phyloP scores from a whole-genome alignment of 2,888 invertebrate species.

The Tinea pellionella region DNA sequence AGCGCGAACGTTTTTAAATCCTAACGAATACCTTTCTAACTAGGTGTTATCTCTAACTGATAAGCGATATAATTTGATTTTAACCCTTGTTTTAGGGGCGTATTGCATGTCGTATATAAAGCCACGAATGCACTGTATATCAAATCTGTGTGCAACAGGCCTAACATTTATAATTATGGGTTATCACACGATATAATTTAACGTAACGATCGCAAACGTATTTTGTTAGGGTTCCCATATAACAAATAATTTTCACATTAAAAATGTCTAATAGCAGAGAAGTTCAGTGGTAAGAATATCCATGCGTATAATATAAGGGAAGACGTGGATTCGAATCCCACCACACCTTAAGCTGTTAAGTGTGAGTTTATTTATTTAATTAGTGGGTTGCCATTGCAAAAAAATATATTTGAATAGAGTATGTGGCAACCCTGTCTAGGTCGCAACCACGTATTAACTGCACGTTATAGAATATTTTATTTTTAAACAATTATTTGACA shows the following conservation, averaged over 20 bases:
- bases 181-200: background rate
- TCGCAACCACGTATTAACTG: background rate
- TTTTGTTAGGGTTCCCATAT: too few species aligned
- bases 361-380: too few species aligned
- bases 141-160: constrained; percentile 2
- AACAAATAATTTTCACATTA: too few species aligned
- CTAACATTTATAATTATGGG: background rate
- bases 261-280: too few species aligned
- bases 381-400: too few species aligned
- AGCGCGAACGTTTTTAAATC: background rate
- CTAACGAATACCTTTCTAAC: background rate
- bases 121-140: background rate
- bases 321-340: too few species aligned
- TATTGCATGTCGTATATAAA: background rate
- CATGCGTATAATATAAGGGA: too few species aligned
- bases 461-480: background rate
- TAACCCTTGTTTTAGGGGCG: background rate
- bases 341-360: too few species aligned
- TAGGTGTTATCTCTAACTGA: background rate
- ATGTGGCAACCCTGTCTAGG: background rate
- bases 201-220: background rate
- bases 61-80: background rate
- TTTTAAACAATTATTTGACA: background rate
- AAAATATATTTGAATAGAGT: too few species aligned
- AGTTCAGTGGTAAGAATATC: too few species aligned